These are phyloP conservation scores for Odontamblyopus rebecca DNA, from an alignment of 2,797 vertebrate species.

Conservation along the genomic window DNA sequence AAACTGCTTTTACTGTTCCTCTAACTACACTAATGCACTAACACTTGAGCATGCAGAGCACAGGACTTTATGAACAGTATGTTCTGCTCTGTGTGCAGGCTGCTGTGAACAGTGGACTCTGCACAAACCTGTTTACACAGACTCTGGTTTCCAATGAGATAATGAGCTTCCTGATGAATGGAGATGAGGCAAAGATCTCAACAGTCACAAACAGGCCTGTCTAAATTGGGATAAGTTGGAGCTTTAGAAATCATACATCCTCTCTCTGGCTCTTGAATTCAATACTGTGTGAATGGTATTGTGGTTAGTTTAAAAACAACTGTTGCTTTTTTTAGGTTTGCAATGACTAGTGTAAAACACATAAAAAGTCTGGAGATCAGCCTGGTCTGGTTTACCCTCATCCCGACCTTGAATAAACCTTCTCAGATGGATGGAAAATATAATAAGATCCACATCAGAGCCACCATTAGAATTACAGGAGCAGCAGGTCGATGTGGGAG, in stretches of 20 bases:
- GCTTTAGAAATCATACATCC: constrained; percentile 40
- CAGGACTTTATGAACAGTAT: constrained; percentile 23
- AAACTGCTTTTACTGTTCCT: not conserved
- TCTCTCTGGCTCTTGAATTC: constrained; percentile 56
- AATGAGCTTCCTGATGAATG: constrained; percentile 66
- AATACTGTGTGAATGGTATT: constrained; percentile 14
- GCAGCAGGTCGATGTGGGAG: not conserved
- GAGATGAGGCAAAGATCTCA: constrained; percentile 55
- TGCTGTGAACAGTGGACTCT: not conserved
- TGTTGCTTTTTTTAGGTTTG: not conserved
- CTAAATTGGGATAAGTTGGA: constrained; percentile 41
- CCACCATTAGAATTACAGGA: not conserved
- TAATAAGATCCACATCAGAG: not conserved
- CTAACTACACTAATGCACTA: not conserved
- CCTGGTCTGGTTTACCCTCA: not conserved
- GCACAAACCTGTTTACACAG: constrained; percentile 5
- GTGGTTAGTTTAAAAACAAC: not conserved
- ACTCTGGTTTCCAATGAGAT: constrained; percentile 60
- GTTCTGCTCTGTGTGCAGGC: not conserved
- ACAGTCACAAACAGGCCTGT: constrained; percentile 45
- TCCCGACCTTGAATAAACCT: not conserved
- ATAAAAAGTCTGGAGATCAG: not conserved
- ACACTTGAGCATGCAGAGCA: not conserved
- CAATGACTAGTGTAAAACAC: not conserved
- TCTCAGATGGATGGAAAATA: not conserved